Base-by-base conservation (phyloP, 2,113 vertebrate species). In the Alethe castanea region DNA sequence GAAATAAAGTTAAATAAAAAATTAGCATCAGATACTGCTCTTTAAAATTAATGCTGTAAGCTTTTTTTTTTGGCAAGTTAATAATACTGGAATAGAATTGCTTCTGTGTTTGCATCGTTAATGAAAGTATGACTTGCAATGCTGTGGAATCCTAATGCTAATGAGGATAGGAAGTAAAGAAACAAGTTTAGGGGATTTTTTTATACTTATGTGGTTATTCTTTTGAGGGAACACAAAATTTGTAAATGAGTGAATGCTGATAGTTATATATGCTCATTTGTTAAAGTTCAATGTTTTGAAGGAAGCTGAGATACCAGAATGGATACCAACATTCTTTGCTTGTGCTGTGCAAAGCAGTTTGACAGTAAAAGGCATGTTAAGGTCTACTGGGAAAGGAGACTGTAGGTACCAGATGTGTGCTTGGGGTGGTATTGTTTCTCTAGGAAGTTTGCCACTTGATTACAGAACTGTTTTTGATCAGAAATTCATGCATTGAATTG, bases 281-380 rank as follows among this genome's bases (percentile, higher is more conserved):
- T 76, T 85, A 8, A 8, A 45, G 17, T 64, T 87, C 6, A 31
- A 12, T 67, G 22, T 64, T 92, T 90, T 60, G 40, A 86, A 86
- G 66, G 45, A 77, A 92, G 56, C 33, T 11, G 62, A 84, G 70
- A 6, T 57, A 31, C 2, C 9, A 12, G 14, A 9, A 19, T 62
- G 23, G 5, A 5, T 35, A 61, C 14, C 22, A 42, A 3, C 0
- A 1, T 36, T 26, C 19, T 71, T 90, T 2, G 1, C 24, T 81
- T 44, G 10, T 38, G 44, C 61, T 54, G 7, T 80, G 47, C 35
- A 8, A 25, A 64, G 35, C n/a, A 12, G 38, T 76, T 60, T 52
- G 62, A 15, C 13, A 6, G 36, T 29, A 38, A 28, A 50, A 36
- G 38, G 25, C 25, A 3, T 61, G 31, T 67, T 56, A 52, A 2